phyloP scores from a whole-genome alignment of 2,113 vertebrate genomes.

The Octodon degus region DNA sequence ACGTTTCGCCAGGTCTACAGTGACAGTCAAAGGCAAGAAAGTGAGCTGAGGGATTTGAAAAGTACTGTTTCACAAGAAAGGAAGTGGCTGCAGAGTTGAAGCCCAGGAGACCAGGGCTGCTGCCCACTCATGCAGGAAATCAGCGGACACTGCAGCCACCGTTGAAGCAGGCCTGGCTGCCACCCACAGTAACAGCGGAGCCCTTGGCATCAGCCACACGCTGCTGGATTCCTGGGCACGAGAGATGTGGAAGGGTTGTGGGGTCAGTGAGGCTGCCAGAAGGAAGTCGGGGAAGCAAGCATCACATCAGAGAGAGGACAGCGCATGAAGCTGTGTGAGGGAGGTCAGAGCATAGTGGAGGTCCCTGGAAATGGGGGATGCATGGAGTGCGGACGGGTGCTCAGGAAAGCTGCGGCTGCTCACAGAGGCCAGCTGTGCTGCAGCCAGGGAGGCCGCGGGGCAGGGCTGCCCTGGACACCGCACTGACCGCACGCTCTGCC shows the following conservation, averaged over 20 bases:
- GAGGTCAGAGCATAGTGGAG: background rate
- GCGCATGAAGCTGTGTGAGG: too few relatives aligned
- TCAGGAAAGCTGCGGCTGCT: background rate
- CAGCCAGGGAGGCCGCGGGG: background rate
- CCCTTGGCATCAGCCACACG: too few relatives aligned
- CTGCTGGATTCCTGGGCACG: background rate
- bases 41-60: background rate
- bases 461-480: background rate
- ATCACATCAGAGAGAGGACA: too few relatives aligned
- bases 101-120: too few relatives aligned
- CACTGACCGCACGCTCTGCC: background rate
- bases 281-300: too few relatives aligned
- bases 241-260: background rate
- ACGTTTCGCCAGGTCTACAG: background rate
- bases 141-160: background rate
- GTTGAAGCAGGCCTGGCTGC: too few relatives aligned
- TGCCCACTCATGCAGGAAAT: background rate
- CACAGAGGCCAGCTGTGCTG: background rate
- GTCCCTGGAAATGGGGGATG: background rate
- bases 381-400: background rate
- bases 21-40: background rate
- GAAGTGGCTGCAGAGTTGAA: background rate
- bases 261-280: too few relatives aligned
- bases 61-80: background rate
- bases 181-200: too few relatives aligned